Evolutionary conservation across 2,797 vertebrate species (phyloP).

Genomic region (Acanthurus tractus): DNA sequence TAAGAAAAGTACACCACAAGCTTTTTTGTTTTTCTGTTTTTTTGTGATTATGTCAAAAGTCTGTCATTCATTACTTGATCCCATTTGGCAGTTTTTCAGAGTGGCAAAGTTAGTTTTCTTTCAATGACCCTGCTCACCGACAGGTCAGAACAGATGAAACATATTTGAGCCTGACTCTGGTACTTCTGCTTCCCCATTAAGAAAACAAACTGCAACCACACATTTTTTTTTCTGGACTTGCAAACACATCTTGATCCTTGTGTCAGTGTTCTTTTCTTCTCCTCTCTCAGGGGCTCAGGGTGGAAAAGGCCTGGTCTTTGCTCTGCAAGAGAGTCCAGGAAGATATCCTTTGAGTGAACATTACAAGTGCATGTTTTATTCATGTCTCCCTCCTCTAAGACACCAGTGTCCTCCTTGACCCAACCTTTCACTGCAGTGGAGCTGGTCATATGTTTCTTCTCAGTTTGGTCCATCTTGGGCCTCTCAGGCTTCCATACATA

Average conservation of each 20-base stretch:
- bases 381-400: background rate
- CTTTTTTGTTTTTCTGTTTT: background rate
- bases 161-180: background rate
- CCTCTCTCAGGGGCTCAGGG: conserved; percentile 88
- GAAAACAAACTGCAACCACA: background rate
- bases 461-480: conserved; percentile 97
- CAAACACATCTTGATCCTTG: background rate
- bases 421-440: conserved; percentile 89
- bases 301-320: conserved; percentile 87
- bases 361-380: background rate
- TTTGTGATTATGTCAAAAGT: background rate
- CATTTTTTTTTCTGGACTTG: background rate
- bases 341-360: conserved; percentile 93
- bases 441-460: conserved; percentile 96
- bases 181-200: background rate
- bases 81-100: background rate
- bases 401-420: conserved; percentile 86
- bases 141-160: background rate
- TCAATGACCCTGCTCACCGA: background rate
- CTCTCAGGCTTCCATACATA: conserved; percentile 99
- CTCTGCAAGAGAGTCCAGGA: conserved; percentile 93
- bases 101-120: too few relatives aligned
- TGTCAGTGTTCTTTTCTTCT: background rate
- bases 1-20: conserved; percentile 5
- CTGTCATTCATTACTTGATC: background rate